Percentiles rank a stretch among this genome's conserved stretches.
Conservation (phyloP, 2,888 invertebrate genomes). For the Cheilosia urbana region DNA sequence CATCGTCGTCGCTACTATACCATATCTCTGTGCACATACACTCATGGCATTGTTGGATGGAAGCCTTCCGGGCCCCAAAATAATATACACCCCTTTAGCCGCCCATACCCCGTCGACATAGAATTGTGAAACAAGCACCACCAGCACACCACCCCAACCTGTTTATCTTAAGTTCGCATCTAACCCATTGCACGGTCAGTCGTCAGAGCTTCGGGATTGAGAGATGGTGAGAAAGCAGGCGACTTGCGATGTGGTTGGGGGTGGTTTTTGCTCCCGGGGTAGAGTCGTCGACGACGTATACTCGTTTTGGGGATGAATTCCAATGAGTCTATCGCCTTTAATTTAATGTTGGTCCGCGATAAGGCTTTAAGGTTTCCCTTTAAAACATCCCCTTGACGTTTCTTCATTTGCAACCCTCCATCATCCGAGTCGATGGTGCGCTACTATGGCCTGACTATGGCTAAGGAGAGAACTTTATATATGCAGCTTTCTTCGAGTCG, state of each 20-base stretch:
- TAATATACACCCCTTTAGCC: conserved; percentile 43
- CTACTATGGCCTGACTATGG: conserved; percentile 48
- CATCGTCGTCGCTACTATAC: conserved; percentile 47
- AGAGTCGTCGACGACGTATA: conserved; percentile 50
- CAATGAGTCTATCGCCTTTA: conserved; percentile 71
- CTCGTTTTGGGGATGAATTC: conserved; percentile 46
- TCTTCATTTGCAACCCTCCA: conserved; percentile 43
- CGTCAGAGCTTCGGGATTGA: conserved; percentile 59
- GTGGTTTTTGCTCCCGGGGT: conserved; percentile 31
- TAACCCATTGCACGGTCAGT: conserved; percentile 76
- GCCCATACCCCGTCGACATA: conserved; percentile 6
- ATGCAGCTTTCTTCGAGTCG: conserved; percentile 72
- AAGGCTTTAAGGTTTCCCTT: conserved; percentile 75
- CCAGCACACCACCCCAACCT: conserved; percentile 59
- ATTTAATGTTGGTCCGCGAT: conserved; percentile 71
- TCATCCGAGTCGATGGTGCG: conserved; percentile 8
- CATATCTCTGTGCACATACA: conserved; percentile 38
- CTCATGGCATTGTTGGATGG: conserved; percentile 41
- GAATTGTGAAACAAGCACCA: conserved; percentile 31
- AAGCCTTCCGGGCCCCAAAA: conserved; percentile 72
- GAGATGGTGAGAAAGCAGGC: conserved; percentile 20
- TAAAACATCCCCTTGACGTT: conserved; percentile 51
- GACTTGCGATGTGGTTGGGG: conserved; percentile 24
- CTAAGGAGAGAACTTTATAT: conserved; percentile 75
- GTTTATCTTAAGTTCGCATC: conserved; percentile 76